A percentile compares a stretch with the other conserved stretches of the same genome.
Conservation (phyloP, 2,113 vertebrate species). For the Hippocampus abdominalis region DNA sequence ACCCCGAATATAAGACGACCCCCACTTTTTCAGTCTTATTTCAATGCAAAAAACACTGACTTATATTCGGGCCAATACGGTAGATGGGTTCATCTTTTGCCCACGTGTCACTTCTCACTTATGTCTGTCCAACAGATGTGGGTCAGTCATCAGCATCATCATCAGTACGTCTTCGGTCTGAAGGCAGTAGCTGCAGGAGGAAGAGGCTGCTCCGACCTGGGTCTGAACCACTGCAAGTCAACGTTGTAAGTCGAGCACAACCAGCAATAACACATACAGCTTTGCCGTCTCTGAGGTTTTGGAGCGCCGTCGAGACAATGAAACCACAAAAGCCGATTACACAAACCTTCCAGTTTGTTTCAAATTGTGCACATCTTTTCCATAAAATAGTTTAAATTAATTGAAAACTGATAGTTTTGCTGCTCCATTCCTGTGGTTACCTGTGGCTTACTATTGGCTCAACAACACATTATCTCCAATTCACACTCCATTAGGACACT, state of each 20-base stretch:
- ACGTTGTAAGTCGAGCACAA: conserved; percentile 73
- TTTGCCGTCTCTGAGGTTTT: neutral
- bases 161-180: conserved; percentile 65
- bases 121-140: conserved; percentile 15
- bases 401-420: no score
- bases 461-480: no score
- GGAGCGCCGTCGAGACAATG: neutral
- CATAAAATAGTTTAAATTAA: neutral
- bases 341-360: neutral
- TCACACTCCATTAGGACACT: no score
- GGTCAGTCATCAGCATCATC: conserved; percentile 62
- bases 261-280: conserved; percentile 6
- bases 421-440: no score
- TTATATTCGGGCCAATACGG: no score
- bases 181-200: conserved; percentile 65
- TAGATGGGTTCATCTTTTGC: conserved; percentile 1
- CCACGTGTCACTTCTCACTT: neutral
- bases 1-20: no score
- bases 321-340: neutral
- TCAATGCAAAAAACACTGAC: no score
- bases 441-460: no score
- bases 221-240: conserved; percentile 81
- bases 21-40: no score
- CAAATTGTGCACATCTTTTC: neutral
- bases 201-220: conserved; percentile 79